Evolutionary conservation across 2,113 vertebrate genomes (phyloP).

Genomic region (Ibidorhyncha struthersii): DNA sequence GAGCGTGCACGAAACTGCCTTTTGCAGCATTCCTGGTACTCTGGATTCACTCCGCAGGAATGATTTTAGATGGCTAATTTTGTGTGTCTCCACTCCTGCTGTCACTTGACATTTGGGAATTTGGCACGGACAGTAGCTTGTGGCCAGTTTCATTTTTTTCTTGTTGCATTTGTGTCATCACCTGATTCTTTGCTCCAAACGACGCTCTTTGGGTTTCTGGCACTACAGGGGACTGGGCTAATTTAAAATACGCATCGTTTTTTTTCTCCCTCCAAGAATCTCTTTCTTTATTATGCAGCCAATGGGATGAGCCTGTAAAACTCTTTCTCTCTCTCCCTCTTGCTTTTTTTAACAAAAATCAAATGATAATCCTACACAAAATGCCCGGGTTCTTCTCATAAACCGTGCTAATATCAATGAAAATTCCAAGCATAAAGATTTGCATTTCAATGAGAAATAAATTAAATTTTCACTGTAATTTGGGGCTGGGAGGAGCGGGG

Average conservation of each 20-base stretch:
- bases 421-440: conserved; percentile 19
- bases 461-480: conserved; percentile 45
- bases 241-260: conserved; percentile 26
- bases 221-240: conserved; percentile 28
- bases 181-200: conserved; percentile 37
- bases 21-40: conserved; percentile 22
- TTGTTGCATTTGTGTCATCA: conserved; percentile 50
- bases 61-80: conserved; percentile 39
- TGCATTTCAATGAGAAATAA: conserved; percentile 64
- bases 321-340: not conserved
- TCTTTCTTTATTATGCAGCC: not conserved
- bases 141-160: conserved; percentile 22
- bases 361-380: not conserved
- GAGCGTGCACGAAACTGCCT: conserved; percentile 10
- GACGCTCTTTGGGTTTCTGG: conserved; percentile 25
- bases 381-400: not conserved
- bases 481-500: not conserved
- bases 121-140: not conserved
- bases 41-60: conserved; percentile 4
- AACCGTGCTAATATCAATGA: not conserved
- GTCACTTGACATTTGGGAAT: conserved; percentile 60
- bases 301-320: not conserved
- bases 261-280: not conserved
- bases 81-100: conserved; percentile 61
- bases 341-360: not conserved